Base-by-base conservation (phyloP, 2,113 vertebrate genomes). In the Helogale parvula region DNA sequence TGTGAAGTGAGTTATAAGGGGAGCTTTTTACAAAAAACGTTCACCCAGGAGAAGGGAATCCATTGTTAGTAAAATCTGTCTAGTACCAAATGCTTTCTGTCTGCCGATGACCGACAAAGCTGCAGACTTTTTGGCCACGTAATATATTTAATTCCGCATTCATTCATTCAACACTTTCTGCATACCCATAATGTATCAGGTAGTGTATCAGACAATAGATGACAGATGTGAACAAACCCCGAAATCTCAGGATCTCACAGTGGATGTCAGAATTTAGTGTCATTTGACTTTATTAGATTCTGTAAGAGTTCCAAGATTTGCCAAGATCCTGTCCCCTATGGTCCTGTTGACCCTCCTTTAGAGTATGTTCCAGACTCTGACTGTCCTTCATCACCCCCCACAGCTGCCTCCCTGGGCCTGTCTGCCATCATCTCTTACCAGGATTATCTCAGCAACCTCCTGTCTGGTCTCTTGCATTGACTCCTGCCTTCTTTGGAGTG, bases 21-120 rank as follows among this genome's bases (percentile, higher is more conserved):
- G 14, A 57, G 57, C 50, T 65, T 96, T 90, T 83, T 90, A 85
- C 31, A 88, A 81, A 95, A 97, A 90, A 95, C 29, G n/a, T 77
- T 93, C 35, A 69, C n/a, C 19, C 15, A 60, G 19, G 27, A 69
- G 31, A 68, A 27, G 29, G n/a, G 71, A 27, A 69, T 45, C 50
- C 29, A 19, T 65, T 81, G 50, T 82, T 93, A 63, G 33, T 95
- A 57, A 96, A 97, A 76, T 92, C 66, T 31, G 23, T 69, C 52
- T 69, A 50, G 45, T 95, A 38, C 14, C 29, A 29, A 60, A 71
- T 92, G 31, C 15, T 65, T 83, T 87, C 92, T 63, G 66, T 54
- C n/a, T 95, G 35, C 50, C 65, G 15, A 86, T 80, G 83, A 87
- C 17, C 23, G 33, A 4, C 19, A 38, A 57, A 35, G 54, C 45